phyloP scores from a whole-genome alignment of 2,797 vertebrate genomes.

The Enteromius argenteus region DNA sequence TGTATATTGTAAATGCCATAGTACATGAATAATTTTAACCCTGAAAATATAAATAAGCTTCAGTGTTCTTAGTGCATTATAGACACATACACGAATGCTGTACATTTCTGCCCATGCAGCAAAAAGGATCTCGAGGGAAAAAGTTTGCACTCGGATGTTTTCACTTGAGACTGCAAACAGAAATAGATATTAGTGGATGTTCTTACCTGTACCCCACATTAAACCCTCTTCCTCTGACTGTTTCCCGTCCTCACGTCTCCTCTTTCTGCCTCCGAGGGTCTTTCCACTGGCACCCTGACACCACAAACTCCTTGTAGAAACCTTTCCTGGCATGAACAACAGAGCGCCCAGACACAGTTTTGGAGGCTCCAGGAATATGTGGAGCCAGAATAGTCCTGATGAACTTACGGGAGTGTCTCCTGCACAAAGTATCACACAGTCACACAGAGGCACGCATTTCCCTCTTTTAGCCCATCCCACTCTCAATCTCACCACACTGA shows the following conservation, averaged over 20 bases:
- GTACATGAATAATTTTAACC: neutral
- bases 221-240: constrained; percentile 59
- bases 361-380: constrained; percentile 44
- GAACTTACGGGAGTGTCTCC: constrained; percentile 46
- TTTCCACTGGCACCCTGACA: constrained; percentile 51
- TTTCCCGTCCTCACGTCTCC: constrained; percentile 56
- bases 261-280: constrained; percentile 42
- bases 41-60: constrained; percentile 1
- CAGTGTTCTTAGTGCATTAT: neutral
- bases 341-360: constrained; percentile 15
- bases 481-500: constrained; percentile 66
- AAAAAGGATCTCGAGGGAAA: constrained; percentile 3
- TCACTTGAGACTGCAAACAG: constrained; percentile 19
- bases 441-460: constrained; percentile 52
- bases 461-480: constrained; percentile 57
- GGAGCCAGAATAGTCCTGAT: constrained; percentile 51
- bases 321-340: constrained; percentile 60
- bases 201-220: constrained; percentile 84
- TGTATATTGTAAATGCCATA: constrained; percentile 28
- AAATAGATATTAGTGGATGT: constrained; percentile 47
- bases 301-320: constrained; percentile 58
- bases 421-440: constrained; percentile 44
- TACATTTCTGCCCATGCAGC: neutral
- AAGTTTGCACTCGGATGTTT: neutral
- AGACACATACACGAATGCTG: neutral